phyloP scores from a whole-genome alignment of 2,113 vertebrate species.

The Proterorhinus semilunaris region DNA sequence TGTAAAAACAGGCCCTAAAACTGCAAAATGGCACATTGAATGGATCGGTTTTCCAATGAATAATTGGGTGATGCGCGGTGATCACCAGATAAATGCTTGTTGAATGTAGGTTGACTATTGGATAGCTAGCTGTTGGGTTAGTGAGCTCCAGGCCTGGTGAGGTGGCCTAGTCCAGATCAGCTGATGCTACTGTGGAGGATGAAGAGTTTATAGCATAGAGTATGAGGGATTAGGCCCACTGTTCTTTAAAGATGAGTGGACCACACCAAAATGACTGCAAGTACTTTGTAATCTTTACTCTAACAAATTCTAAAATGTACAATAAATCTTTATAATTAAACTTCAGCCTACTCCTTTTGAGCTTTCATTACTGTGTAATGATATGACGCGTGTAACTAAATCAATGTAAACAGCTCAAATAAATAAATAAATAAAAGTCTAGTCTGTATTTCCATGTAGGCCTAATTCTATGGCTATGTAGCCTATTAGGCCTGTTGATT shows the following conservation, averaged over 20 bases:
- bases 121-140: background rate
- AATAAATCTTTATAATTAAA: too few relatives aligned
- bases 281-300: too few relatives aligned
- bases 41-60: slow-evolving; percentile 35
- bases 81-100: slow-evolving; percentile 1
- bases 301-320: too few relatives aligned
- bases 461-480: too few relatives aligned
- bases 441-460: too few relatives aligned
- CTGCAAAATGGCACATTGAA: slow-evolving; percentile 16
- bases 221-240: background rate
- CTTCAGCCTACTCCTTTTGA: too few relatives aligned
- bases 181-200: background rate
- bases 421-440: too few relatives aligned
- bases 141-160: slow-evolving; percentile 1
- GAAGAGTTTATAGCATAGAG: background rate
- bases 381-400: too few relatives aligned
- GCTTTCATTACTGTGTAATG: too few relatives aligned
- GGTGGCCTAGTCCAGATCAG: background rate
- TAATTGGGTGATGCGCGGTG: background rate
- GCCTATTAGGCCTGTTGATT: too few relatives aligned
- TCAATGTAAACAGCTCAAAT: too few relatives aligned
- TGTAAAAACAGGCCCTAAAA: background rate
- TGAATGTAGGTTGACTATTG: background rate
- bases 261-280: background rate
- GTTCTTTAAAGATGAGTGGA: background rate